phyloP scores from a whole-genome alignment of 2,888 invertebrate species.

The Cantharis rustica region DNA sequence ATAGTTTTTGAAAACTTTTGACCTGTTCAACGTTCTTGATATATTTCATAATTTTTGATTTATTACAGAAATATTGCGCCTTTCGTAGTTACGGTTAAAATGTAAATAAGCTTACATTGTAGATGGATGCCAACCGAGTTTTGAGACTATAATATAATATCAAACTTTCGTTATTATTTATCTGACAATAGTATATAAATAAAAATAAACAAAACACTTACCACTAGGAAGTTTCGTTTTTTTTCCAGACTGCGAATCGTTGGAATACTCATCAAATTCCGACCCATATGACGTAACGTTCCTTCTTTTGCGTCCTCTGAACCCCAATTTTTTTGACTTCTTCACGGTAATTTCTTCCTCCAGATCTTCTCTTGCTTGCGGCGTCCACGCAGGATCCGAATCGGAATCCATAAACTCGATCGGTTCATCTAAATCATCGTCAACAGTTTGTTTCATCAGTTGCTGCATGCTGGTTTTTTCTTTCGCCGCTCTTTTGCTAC shows the following conservation, averaged over 20 bases:
- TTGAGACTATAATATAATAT: no score
- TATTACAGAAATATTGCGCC: no score
- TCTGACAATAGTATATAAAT: no score
- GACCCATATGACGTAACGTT: neutral
- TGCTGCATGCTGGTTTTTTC: conserved; percentile 62
- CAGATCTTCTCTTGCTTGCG: conserved; percentile 58
- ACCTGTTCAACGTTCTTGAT: no score
- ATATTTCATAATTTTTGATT: no score
- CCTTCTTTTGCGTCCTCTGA: neutral
- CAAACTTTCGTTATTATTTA: no score
- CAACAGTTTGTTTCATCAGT: conserved; percentile 54
- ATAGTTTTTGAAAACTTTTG: no score
- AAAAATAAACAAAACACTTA: conserved; percentile 5
- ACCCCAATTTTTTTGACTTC: conserved; percentile 24
- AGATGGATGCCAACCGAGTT: no score
- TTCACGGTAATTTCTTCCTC: conserved; percentile 54
- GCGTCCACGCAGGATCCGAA: conserved; percentile 79
- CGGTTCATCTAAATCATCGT: conserved; percentile 63
- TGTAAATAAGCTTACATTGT: no score
- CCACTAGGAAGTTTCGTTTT: neutral
- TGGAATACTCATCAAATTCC: neutral
- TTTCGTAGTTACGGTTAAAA: no score
- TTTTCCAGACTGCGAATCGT: neutral
- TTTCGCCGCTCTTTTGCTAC: conserved; percentile 70
- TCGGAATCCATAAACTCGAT: conserved; percentile 67